Conservation (phyloP, 1,140 invertebrate species). For the Leptinotarsa defecta region DNA sequence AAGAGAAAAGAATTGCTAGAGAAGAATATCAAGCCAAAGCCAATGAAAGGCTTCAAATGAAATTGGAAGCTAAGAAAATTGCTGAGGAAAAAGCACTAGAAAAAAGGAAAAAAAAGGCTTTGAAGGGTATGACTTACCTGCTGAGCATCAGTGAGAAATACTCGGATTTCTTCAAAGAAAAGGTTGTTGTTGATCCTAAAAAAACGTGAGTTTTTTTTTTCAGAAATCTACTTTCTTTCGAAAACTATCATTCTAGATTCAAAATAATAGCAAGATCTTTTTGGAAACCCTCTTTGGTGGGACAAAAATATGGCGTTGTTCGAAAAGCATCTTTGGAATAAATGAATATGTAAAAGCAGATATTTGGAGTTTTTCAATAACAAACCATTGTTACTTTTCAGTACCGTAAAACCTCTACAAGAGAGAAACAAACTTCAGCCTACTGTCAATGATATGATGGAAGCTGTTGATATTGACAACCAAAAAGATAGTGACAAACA, state of each 20-base stretch:
- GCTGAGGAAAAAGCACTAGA: slow-evolving; percentile 15
- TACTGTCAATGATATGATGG: slow-evolving; percentile 20
- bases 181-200: slow-evolving; percentile 2
- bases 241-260: background rate
- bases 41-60: background rate
- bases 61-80: slow-evolving; percentile 12
- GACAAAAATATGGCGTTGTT: too few species aligned
- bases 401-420: slow-evolving; percentile 3
- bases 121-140: slow-evolving; percentile 27
- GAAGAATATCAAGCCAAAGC: background rate
- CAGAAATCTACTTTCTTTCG: too few species aligned
- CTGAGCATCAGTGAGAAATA: slow-evolving; percentile 21
- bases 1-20: background rate
- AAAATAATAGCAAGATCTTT: background rate
- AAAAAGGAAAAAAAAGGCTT: slow-evolving; percentile 17
- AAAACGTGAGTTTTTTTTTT: slow-evolving; percentile 8
- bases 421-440: slow-evolving; percentile 21
- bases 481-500: background rate
- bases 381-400: background rate
- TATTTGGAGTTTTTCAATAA: too few species aligned
- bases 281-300: background rate
- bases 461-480: slow-evolving; percentile 10
- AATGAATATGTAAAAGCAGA: too few species aligned
- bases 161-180: slow-evolving; percentile 22
- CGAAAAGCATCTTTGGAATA: too few species aligned